A percentile compares a stretch with the other conserved stretches of the same genome.
Evolutionary conservation across 2,888 invertebrate genomes (phyloP).

Genomic region (Drosophila hawaiiensis): DNA sequence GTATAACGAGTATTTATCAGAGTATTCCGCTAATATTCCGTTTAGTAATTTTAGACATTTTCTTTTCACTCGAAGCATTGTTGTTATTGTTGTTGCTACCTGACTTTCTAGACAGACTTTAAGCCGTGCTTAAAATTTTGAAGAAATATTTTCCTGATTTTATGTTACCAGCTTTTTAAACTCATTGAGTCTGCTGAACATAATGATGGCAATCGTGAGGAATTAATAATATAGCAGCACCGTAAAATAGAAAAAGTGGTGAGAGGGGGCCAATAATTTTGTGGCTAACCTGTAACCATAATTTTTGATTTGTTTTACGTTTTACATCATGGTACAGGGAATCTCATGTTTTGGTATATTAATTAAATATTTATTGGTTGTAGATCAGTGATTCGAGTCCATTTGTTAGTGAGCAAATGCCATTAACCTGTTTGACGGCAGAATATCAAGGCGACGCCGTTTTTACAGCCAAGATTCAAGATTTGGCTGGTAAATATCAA

Average conservation of each 20-base stretch:
- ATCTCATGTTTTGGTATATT: not conserved
- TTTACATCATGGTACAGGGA: not conserved
- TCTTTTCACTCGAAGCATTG: not conserved
- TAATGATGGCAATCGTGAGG: constrained; percentile 86
- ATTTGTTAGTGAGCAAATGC: constrained; percentile 92
- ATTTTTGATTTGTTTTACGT: not conserved
- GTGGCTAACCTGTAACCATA: not conserved
- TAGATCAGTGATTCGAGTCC: constrained; percentile 95
- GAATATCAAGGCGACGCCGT: constrained; percentile 95
- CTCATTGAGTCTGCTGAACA: constrained; percentile 74
- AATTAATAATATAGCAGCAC: constrained; percentile 96
- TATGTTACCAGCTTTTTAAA: not conserved
- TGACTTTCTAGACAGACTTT: constrained; percentile 14
- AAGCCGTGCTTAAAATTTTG: constrained; percentile 6
- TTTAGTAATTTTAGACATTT: not conserved
- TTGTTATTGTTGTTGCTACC: not conserved
- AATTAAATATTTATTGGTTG: constrained; percentile 46
- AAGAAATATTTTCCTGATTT: constrained; percentile 26
- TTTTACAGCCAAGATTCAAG: constrained; percentile 92
- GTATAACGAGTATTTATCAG: not conserved
- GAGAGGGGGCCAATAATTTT: not conserved
- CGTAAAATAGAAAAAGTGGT: constrained; percentile 98
- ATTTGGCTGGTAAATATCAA: constrained; percentile 92
- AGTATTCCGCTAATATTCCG: not conserved
- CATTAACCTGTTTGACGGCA: constrained; percentile 90